These are phyloP conservation scores for Nysson spinosus DNA, from an alignment of 2,888 invertebrate species.

Conservation along the genomic window DNA sequence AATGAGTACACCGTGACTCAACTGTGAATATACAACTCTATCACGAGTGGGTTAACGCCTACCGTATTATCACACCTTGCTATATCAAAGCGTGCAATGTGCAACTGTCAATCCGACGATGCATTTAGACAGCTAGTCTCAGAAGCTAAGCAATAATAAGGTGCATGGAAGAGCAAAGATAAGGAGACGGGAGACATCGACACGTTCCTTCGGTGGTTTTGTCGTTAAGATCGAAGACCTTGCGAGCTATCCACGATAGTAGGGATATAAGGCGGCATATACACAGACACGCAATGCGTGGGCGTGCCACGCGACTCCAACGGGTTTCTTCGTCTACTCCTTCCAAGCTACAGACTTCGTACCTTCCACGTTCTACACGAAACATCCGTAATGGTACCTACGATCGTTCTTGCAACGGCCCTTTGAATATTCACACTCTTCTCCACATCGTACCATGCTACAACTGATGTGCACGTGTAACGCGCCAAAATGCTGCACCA, in stretches of 20 bases:
- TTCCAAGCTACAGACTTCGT: conserved; percentile 45
- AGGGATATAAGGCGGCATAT: conserved; percentile 25
- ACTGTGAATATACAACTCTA: conserved; percentile 36
- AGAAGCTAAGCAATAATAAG: conserved; percentile 46
- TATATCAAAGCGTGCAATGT: conserved; percentile 24
- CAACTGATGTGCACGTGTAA: conserved; percentile 28
- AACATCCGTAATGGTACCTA: conserved; percentile 35
- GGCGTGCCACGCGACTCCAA: conserved; percentile 77
- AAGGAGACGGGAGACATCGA: conserved; percentile 41
- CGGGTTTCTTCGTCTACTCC: conserved; percentile 66
- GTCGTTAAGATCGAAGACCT: conserved; percentile 53
- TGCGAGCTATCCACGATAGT: conserved; percentile 36
- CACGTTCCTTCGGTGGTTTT: conserved; percentile 47
- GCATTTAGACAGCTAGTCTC: conserved; percentile 34
- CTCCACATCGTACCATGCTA: conserved; percentile 29
- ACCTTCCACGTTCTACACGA: conserved; percentile 44
- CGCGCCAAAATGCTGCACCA: conserved; percentile 38
- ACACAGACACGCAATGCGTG: conserved; percentile 68
- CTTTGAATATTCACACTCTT: conserved; percentile 56
- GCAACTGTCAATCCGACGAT: conserved; percentile 33
- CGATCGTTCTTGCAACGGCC: conserved; percentile 34
- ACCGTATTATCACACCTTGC: conserved; percentile 42
- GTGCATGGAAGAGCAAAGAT: conserved; percentile 30
- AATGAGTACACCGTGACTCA: conserved; percentile 32
- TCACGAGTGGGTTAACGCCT: conserved; percentile 39